Percentiles rank a stretch among this genome's conserved stretches.
Conservation (phyloP, 2,888 invertebrate species). For the Andrena flavipes region DNA sequence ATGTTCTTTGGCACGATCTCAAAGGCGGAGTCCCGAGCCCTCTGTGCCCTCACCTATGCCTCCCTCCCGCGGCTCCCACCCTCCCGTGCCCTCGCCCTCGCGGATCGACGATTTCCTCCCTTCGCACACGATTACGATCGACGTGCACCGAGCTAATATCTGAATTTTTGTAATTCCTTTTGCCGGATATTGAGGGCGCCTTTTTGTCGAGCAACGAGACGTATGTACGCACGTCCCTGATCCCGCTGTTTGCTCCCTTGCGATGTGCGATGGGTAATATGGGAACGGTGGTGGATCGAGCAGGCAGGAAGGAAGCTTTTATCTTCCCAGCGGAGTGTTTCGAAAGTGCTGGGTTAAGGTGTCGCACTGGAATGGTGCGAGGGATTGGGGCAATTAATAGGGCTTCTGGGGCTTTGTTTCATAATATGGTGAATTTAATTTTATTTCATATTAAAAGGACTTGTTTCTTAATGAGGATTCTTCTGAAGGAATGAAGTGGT, state of each 20-base stretch:
- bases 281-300: not conserved
- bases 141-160: constrained; percentile 80
- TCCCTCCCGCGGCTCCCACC: constrained; percentile 26
- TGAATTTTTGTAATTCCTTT: constrained; percentile 81
- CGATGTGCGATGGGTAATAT: not conserved
- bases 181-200: constrained; percentile 77
- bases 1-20: constrained; percentile 79
- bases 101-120: constrained; percentile 64
- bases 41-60: constrained; percentile 41
- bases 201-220: constrained; percentile 27
- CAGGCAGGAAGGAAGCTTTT: too few species aligned
- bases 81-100: constrained; percentile 17
- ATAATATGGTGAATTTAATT: too few species aligned
- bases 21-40: constrained; percentile 66
- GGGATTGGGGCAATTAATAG: too few species aligned
- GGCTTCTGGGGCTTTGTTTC: too few species aligned
- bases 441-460: too few species aligned
- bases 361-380: too few species aligned
- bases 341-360: too few species aligned
- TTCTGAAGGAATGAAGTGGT: too few species aligned
- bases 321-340: too few species aligned
- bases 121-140: constrained; percentile 79
- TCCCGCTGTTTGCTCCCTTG: not conserved
- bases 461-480: too few species aligned
- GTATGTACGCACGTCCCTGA: not conserved